Evolutionary conservation across 2,113 vertebrate genomes (phyloP), one percentile per base, ranked within the genome.

Genomic region (Poecilia latipinna): DNA sequence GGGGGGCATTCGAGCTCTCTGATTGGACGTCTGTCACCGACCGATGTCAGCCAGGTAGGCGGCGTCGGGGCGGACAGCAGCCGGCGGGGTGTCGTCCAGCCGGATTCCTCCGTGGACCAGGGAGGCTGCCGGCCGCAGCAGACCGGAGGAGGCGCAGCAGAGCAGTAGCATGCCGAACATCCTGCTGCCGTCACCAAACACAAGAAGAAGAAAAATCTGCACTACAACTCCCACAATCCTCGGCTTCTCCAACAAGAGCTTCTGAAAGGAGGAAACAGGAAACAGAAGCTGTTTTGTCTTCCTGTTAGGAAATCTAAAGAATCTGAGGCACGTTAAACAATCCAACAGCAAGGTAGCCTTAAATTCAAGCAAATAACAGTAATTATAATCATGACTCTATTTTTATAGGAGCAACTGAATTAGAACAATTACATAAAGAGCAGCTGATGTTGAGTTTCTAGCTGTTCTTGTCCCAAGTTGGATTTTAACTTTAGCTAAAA

Each of bases 121-220:
- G 1, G 84, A 80, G 3, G 84, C 89, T 6, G 90, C 83, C 64
- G 90, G 61, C 28, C 37, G 88, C 66, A 93, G 72, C 37, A 93
- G 72, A 12, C 84, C 79, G 51, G 93, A 78, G 39, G 78, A 86
- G 72, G 82, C 83, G 33, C 87, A 94, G 74, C 85, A 89, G 68
- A 90, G 76, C 24, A 93, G 76, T 68, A 90, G 28, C 3, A 75
- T 76, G 67, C 29, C 73, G 19, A 89, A 79, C 94, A 95, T 95
- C 76, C 11, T 85, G 48, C 54, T 57, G 4, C 51, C 3, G 64
- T 22, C n/a, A 24, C 3, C 63, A 2, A 39, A 24, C 5, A 42
- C 35, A 24, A 61, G 29, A 66, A 61, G 29, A 66, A 78, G 60
- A 78, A 68, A 13, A 65, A 48, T 22, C 64, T 33, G 32, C 24